Conservation (phyloP, 2,113 vertebrate genomes). For the Corapipo altera region DNA sequence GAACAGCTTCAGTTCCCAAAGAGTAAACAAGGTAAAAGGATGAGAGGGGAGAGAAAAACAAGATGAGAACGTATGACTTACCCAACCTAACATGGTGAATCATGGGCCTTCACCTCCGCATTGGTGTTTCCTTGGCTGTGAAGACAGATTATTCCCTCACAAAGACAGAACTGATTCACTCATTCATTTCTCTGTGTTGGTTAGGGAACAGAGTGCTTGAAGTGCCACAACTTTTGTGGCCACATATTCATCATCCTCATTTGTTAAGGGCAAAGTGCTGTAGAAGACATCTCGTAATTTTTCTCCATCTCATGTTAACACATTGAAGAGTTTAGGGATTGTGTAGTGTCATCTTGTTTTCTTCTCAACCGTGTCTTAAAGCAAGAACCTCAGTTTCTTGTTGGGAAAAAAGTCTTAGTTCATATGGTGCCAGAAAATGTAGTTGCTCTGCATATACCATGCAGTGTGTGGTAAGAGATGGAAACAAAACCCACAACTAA, state of each 20-base stretch:
- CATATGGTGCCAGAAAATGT: background rate
- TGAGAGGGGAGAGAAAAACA: background rate
- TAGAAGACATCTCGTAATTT: background rate
- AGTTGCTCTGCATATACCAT: background rate
- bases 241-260: background rate
- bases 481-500: background rate
- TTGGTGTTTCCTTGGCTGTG: background rate
- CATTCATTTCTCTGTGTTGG: background rate
- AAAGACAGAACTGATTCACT: background rate
- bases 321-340: background rate
- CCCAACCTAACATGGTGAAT: background rate
- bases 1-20: background rate
- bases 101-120: background rate
- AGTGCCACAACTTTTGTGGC: background rate
- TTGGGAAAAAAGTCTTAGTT: background rate
- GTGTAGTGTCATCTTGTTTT: background rate
- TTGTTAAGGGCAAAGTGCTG: background rate
- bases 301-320: background rate
- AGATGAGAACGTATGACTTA: background rate
- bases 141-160: background rate
- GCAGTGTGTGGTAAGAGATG: background rate
- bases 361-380: background rate
- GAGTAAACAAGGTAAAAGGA: background rate
- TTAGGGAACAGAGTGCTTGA: background rate
- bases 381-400: background rate